These are phyloP conservation scores for Plodia interpunctella DNA, from an alignment of 1,140 invertebrate genomes.

Conservation along the genomic window DNA sequence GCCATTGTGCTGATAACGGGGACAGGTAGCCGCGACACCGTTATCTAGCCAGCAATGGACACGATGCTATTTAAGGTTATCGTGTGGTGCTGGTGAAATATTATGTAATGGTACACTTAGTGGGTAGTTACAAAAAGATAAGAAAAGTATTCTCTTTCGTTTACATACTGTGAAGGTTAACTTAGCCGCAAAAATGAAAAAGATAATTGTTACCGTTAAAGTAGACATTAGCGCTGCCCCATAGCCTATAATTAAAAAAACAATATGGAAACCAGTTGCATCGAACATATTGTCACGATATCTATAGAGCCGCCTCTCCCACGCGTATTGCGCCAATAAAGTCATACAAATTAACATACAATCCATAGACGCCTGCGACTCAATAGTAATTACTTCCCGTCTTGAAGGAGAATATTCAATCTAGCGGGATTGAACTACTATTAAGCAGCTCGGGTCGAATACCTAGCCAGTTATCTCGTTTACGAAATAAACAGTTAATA, in stretches of 20 bases:
- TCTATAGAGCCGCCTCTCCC: conserved; percentile 34
- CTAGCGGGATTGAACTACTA: conserved; percentile 1
- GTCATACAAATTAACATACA: conserved; percentile 59
- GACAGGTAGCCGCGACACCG: neutral
- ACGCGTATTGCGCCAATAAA: conserved; percentile 50
- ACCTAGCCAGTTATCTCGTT: conserved; percentile 9
- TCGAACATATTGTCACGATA: neutral
- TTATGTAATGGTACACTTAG: too few species aligned
- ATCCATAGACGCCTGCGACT: conserved; percentile 39
- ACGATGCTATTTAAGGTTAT: neutral
- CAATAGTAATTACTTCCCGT: conserved; percentile 50
- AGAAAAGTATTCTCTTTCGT: too few species aligned
- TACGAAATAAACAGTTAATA: neutral
- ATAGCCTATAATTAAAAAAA: too few species aligned
- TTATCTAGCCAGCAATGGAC: neutral
- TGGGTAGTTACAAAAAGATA: too few species aligned
- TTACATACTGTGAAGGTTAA: too few species aligned
- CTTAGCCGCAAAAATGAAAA: too few species aligned
- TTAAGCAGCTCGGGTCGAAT: conserved; percentile 11
- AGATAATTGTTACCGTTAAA: too few species aligned
- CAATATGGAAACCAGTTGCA: too few species aligned
- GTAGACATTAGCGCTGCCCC: too few species aligned
- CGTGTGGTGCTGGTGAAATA: neutral
- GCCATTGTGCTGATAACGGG: neutral
- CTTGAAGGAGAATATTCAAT: conserved; percentile 2